Evolutionary conservation across 2,888 invertebrate genomes (phyloP).

Genomic region (Callinectes sapidus): DNA sequence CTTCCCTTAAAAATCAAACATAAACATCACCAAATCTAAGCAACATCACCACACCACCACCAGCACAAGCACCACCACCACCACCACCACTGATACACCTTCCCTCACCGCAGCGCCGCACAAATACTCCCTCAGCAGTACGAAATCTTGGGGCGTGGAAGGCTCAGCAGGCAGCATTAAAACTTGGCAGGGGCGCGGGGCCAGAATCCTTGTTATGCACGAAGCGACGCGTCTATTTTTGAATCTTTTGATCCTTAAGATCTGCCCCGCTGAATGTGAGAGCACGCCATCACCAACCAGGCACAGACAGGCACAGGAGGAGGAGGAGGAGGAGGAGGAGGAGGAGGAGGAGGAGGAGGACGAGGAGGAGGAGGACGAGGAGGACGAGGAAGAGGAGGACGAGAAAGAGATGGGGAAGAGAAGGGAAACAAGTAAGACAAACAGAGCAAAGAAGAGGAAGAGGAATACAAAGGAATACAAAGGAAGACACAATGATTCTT

Average conservation of each 20-base stretch:
- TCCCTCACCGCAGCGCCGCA: neutral
- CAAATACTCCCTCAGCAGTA: neutral
- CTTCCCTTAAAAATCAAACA: too few relatives aligned
- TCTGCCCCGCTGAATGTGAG: neutral
- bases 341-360: neutral
- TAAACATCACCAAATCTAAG: too few relatives aligned
- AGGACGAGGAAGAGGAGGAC: neutral
- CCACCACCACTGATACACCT: neutral
- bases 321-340: neutral
- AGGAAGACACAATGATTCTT: neutral
- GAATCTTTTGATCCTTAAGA: neutral
- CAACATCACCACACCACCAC: too few relatives aligned
- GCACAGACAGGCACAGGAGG: neutral
- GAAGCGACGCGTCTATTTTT: neutral
- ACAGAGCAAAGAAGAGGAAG: neutral
- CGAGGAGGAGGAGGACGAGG: neutral
- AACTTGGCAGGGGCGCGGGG: neutral
- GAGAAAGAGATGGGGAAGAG: neutral
- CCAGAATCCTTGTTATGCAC: neutral
- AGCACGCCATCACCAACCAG: neutral
- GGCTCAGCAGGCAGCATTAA: slow-evolving; percentile 1
- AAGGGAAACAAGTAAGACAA: neutral
- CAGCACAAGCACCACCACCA: too few relatives aligned
- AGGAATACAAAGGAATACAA: neutral
- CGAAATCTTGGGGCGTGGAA: neutral